Percentiles rank a stretch among this genome's conserved stretches.
phyloP scores from a whole-genome alignment of 2,888 invertebrate species.

The Scelioninae gen. 1 region DNA sequence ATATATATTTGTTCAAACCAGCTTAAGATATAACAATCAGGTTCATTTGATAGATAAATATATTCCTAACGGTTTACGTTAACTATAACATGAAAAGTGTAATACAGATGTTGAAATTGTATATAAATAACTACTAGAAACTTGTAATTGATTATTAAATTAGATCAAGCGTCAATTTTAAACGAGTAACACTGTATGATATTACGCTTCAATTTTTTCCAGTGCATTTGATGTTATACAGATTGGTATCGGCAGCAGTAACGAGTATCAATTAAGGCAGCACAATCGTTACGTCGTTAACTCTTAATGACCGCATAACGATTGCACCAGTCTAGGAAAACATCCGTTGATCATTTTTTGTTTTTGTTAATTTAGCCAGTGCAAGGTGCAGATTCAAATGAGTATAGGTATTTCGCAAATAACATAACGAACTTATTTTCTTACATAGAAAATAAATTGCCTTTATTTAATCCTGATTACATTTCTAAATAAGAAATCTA shows the following conservation, averaged over 20 bases:
- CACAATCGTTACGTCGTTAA: constrained; percentile 83
- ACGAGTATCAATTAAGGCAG: constrained; percentile 82
- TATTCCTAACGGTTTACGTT: too few species aligned
- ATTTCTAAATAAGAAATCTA: too few species aligned
- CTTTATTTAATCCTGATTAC: too few species aligned
- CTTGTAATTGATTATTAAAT: constrained; percentile 43
- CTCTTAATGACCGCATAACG: constrained; percentile 79
- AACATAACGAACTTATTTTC: too few species aligned
- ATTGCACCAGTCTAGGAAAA: constrained; percentile 61
- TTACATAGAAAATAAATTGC: too few species aligned
- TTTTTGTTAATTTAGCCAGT: constrained; percentile 31
- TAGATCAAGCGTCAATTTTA: constrained; percentile 41
- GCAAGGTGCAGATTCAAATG: constrained; percentile 23
- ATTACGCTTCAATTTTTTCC: constrained; percentile 73
- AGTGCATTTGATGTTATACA: constrained; percentile 79
- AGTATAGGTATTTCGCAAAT: not conserved
- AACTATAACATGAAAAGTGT: too few species aligned
- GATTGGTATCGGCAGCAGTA: constrained; percentile 81
- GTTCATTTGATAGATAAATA: too few species aligned
- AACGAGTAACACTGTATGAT: constrained; percentile 58
- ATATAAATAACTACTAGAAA: too few species aligned
- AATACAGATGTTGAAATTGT: too few species aligned
- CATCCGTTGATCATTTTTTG: constrained; percentile 54
- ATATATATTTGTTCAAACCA: too few species aligned
- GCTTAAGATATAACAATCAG: too few species aligned